These are phyloP conservation scores for Drosophila bipectinata DNA, from an alignment of 1,140 invertebrate genomes.

Conservation along the genomic window DNA sequence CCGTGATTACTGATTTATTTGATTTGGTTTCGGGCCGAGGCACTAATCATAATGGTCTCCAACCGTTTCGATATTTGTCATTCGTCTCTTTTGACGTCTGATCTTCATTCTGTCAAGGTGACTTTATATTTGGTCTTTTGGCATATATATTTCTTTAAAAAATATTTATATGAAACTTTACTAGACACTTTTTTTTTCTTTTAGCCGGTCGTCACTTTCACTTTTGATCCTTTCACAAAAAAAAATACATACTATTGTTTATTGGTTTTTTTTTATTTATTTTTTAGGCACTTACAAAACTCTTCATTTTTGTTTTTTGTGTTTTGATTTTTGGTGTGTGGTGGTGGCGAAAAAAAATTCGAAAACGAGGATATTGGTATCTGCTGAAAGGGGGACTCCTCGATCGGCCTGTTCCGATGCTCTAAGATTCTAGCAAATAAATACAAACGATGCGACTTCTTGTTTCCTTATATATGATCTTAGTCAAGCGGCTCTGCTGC, in stretches of 20 bases:
- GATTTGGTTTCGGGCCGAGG: constrained; percentile 19
- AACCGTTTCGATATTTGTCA: constrained; percentile 52
- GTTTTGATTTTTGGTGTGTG: constrained; percentile 15
- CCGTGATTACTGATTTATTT: constrained; percentile 46
- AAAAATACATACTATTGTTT: background rate
- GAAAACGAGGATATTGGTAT: constrained; percentile 29
- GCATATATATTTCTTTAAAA: background rate
- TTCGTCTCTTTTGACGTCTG: constrained; percentile 13
- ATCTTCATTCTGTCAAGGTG: constrained; percentile 19
- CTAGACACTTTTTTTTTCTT: background rate
- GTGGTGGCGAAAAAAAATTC: constrained; percentile 41
- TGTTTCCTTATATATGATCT: constrained; percentile 82
- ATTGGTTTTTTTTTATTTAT: background rate
- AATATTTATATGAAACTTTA: background rate
- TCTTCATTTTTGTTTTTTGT: constrained; percentile 62
- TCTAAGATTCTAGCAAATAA: constrained; percentile 81
- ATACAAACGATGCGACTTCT: constrained; percentile 76
- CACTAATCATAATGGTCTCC: constrained; percentile 48
- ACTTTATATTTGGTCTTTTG: background rate
- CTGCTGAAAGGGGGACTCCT: constrained; percentile 1
- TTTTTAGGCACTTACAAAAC: constrained; percentile 65
- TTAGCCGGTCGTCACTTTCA: background rate
- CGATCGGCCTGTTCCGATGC: constrained; percentile 61
- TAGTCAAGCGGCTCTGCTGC: constrained; percentile 21
- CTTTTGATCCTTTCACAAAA: background rate